These are phyloP conservation scores for Abramis brama DNA, from an alignment of 2,113 vertebrate species.

Conservation along the genomic window DNA sequence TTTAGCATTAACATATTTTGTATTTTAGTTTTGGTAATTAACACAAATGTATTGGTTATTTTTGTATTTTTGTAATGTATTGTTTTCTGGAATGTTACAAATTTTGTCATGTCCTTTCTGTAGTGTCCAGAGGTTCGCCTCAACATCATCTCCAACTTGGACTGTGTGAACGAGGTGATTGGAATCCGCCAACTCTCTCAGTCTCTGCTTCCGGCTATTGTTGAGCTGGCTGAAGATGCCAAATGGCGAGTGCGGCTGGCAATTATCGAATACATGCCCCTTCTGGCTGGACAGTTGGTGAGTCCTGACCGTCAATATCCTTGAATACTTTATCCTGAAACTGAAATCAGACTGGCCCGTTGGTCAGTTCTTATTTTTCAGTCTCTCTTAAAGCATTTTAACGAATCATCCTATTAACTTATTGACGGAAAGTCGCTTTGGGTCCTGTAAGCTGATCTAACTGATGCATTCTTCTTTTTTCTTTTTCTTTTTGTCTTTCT, in stretches of 20 bases:
- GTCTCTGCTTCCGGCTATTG: slow-evolving; percentile 88
- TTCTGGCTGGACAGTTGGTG: slow-evolving; percentile 90
- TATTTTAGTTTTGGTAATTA: neutral
- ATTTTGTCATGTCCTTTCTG: neutral
- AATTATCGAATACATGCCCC: slow-evolving; percentile 91
- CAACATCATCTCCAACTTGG: slow-evolving; percentile 91
- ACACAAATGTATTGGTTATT: neutral
- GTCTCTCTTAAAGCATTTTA: neutral
- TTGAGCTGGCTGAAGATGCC: slow-evolving; percentile 89
- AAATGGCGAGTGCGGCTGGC: slow-evolving; percentile 90
- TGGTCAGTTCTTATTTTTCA: neutral
- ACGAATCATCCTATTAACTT: slow-evolving; percentile 1
- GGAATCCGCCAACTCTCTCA: slow-evolving; percentile 90
- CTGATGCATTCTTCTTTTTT: neutral
- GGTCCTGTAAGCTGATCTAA: neutral
- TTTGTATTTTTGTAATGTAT: too few relatives aligned
- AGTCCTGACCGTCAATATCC: slow-evolving; percentile 58
- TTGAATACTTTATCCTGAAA: neutral
- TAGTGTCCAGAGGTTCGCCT: slow-evolving; percentile 90
- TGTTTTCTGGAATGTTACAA: neutral
- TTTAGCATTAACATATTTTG: neutral
- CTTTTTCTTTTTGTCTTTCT: neutral
- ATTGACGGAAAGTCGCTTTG: neutral
- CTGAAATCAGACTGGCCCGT: neutral
- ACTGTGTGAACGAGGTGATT: slow-evolving; percentile 91